Evolutionary conservation across 2,113 vertebrate genomes (phyloP).

Genomic region (Tychaedon coryphoeus): DNA sequence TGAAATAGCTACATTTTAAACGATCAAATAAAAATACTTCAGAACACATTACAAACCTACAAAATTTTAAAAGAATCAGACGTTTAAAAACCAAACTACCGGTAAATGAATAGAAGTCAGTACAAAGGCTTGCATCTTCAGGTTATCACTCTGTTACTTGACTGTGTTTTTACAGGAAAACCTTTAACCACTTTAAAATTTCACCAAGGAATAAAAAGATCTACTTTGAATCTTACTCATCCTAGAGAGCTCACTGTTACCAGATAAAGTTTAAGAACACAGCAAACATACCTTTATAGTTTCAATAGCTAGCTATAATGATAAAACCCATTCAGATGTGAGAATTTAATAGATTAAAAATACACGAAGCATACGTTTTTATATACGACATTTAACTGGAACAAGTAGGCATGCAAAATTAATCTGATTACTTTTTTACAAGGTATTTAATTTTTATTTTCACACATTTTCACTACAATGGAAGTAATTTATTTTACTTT

Average conservation of each 20-base stretch:
- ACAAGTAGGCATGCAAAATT: background rate
- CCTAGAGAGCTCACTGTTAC: background rate
- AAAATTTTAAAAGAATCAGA: background rate
- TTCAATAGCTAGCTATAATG: background rate
- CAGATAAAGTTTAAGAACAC: background rate
- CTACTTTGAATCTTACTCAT: background rate
- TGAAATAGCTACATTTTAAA: background rate
- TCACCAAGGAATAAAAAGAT: background rate
- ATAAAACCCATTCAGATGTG: background rate
- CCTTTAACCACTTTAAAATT: background rate
- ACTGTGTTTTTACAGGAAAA: background rate
- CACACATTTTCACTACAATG: background rate
- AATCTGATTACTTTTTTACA: background rate
- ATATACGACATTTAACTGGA: background rate
- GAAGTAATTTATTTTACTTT: background rate
- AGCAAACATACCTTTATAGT: background rate
- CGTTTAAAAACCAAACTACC: background rate
- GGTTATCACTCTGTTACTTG: background rate
- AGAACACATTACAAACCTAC: background rate
- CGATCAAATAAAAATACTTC: background rate
- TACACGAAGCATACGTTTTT: background rate
- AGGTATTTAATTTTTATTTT: background rate
- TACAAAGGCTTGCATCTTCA: background rate
- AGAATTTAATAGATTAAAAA: background rate
- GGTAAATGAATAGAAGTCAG: background rate